Conservation (phyloP, 2,113 vertebrate genomes). For the Toxotes jaculatrix region DNA sequence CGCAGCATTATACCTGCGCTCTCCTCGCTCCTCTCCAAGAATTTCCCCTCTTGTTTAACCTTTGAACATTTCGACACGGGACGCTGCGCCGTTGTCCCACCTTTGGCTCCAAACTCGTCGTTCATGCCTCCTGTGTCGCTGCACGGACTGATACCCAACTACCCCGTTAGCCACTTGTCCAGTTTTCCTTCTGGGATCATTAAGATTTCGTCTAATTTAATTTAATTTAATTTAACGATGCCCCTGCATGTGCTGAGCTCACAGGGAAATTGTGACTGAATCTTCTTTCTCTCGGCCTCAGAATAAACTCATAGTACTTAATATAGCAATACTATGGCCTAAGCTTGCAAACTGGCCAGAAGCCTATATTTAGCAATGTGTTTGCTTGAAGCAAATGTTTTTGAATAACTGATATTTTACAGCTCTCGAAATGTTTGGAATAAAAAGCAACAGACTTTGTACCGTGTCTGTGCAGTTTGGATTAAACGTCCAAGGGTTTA, state of each 20-base stretch:
- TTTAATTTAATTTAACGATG: slow-evolving; percentile 11
- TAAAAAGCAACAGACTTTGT: slow-evolving; percentile 17
- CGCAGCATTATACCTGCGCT: slow-evolving; percentile 76
- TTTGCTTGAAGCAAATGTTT: slow-evolving; percentile 6
- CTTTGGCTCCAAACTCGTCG: slow-evolving; percentile 38
- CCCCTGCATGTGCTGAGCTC: neutral
- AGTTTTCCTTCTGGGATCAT: slow-evolving; percentile 30
- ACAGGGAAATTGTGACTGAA: neutral
- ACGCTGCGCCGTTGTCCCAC: slow-evolving; percentile 39
- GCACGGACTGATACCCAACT: slow-evolving; percentile 50
- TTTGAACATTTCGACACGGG: slow-evolving; percentile 58
- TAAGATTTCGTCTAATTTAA: slow-evolving; percentile 35
- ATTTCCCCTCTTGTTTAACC: slow-evolving; percentile 54
- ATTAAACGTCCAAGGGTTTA: neutral
- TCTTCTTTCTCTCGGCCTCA: neutral
- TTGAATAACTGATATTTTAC: neutral
- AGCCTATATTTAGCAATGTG: neutral
- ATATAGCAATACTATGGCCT: neutral
- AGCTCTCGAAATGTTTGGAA: slow-evolving; percentile 18
- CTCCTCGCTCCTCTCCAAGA: slow-evolving; percentile 76
- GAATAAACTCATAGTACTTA: neutral
- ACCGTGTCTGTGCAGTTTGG: neutral
- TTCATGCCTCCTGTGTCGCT: slow-evolving; percentile 54
- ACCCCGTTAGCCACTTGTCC: slow-evolving; percentile 17
- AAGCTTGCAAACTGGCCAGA: neutral